Evolutionary conservation across 2,113 vertebrate genomes (phyloP).

Genomic region (Apaloderma vittatum): DNA sequence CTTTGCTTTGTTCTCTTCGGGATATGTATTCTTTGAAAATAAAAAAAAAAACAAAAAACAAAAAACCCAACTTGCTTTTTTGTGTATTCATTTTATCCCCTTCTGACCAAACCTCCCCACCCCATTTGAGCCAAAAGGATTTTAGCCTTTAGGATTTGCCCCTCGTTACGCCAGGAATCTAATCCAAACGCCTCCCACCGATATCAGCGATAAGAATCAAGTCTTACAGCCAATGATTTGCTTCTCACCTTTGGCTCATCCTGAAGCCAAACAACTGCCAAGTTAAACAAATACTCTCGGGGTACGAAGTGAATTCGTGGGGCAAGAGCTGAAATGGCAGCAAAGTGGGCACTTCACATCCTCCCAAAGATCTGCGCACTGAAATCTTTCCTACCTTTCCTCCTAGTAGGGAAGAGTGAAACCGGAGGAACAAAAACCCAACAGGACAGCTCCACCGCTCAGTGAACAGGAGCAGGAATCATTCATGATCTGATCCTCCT

Average conservation of each 20-base stretch:
- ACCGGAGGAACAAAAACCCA: conserved; percentile 52
- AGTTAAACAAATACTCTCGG: conserved; percentile 74
- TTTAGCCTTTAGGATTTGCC: conserved; percentile 54
- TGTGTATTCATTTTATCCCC: conserved; percentile 4
- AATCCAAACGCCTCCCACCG: conserved; percentile 46
- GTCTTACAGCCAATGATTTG: conserved; percentile 55
- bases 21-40: neutral
- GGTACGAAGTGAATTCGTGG: conserved; percentile 56
- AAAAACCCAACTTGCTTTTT: neutral
- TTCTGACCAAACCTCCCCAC: neutral
- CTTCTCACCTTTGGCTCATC: conserved; percentile 74
- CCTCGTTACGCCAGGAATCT: neutral
- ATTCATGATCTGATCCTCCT: neutral
- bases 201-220: neutral
- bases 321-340: conserved; percentile 20
- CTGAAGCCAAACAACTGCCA: conserved; percentile 69
- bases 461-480: conserved; percentile 3
- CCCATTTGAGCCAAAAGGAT: neutral
- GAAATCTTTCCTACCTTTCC: neutral
- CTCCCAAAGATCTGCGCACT: neutral
- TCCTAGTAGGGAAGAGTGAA: neutral
- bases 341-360: neutral
- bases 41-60: neutral
- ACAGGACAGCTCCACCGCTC: neutral
- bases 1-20: neutral